These are phyloP conservation scores for Rhinichthys osculus DNA, from an alignment of 2,797 vertebrate species.

Conservation along the genomic window DNA sequence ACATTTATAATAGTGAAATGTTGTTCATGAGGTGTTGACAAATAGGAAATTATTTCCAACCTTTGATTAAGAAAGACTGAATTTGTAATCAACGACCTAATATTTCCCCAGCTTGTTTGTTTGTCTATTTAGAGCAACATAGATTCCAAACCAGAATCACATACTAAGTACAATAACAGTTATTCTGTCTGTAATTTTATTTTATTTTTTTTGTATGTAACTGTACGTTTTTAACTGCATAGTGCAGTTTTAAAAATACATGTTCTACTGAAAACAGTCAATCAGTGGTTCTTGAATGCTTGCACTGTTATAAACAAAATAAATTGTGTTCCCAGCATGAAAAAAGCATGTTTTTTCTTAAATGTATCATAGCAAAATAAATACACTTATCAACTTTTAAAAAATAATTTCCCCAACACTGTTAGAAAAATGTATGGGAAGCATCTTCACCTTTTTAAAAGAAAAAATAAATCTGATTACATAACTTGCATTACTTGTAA, in stretches of 20 bases:
- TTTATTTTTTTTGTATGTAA: too few species aligned
- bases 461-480: too few species aligned
- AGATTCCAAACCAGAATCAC: neutral
- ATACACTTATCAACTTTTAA: too few species aligned
- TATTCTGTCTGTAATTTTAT: too few species aligned
- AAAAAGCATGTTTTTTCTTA: too few species aligned
- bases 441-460: too few species aligned
- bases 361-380: too few species aligned
- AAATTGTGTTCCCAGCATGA: too few species aligned
- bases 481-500: neutral
- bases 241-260: neutral
- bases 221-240: neutral
- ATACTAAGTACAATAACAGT: neutral
- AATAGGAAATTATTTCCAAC: slow-evolving; percentile 40
- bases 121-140: slow-evolving; percentile 26
- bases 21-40: slow-evolving; percentile 26
- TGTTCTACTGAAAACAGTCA: neutral
- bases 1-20: slow-evolving; percentile 13
- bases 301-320: neutral
- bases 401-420: too few species aligned
- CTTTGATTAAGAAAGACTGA: slow-evolving; percentile 33
- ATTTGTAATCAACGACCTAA: slow-evolving; percentile 1
- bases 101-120: slow-evolving; percentile 26
- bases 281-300: neutral
- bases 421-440: too few species aligned